phyloP scores from a whole-genome alignment of 2,888 invertebrate genomes.

The Entomobrya proxima region DNA sequence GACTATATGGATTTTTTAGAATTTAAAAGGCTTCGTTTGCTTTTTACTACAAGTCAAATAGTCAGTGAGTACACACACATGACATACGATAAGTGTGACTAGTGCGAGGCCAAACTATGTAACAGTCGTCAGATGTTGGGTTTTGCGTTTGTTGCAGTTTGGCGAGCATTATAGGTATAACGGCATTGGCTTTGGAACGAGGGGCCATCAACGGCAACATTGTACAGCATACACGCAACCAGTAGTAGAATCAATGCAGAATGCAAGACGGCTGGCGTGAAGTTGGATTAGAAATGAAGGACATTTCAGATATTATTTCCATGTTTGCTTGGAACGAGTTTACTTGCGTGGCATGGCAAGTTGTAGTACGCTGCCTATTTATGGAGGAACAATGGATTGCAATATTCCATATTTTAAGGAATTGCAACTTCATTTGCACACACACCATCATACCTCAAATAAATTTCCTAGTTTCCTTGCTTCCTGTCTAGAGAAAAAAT shows the following conservation, averaged over 20 bases:
- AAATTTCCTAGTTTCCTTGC: no score
- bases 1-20: constrained; percentile 9
- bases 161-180: constrained; percentile 24
- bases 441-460: not conserved
- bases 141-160: no score
- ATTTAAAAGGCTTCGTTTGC: constrained; percentile 5
- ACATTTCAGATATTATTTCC: constrained; percentile 18
- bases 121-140: constrained; percentile 43
- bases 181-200: constrained; percentile 19
- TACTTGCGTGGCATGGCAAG: not conserved
- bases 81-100: constrained; percentile 47
- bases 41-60: not conserved
- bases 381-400: no score
- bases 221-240: not conserved
- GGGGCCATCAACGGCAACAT: not conserved
- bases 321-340: not conserved
- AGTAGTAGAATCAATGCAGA: no score
- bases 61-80: not conserved
- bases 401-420: no score
- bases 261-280: constrained; percentile 14
- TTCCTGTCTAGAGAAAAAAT: constrained; percentile 8
- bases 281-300: no score
- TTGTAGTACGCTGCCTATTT: no score
- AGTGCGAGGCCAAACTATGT: constrained; percentile 51
- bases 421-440: no score